A percentile compares a stretch with the other conserved stretches of the same genome.
These are phyloP conservation scores for Cygnus atratus DNA, from an alignment of 2,113 vertebrate species.

Conservation along the genomic window DNA sequence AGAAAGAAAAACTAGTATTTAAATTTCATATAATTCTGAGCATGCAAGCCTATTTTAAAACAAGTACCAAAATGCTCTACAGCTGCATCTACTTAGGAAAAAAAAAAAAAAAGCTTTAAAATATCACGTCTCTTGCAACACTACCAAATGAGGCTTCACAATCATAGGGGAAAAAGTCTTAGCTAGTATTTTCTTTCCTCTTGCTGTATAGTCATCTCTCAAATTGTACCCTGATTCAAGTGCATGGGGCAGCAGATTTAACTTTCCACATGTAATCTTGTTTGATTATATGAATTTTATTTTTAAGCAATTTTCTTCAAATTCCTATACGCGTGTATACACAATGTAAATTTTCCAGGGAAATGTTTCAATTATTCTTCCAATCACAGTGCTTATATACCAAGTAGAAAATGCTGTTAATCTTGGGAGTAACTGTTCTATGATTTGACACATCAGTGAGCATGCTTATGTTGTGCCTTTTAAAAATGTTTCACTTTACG, in stretches of 20 bases:
- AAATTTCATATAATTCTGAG: neutral
- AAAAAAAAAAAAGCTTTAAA: neutral
- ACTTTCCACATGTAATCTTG: neutral
- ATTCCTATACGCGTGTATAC: neutral
- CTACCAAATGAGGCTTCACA: neutral
- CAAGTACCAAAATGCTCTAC: neutral
- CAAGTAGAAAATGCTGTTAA: neutral
- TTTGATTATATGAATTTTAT: neutral
- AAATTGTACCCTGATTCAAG: neutral
- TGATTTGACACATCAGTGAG: neutral
- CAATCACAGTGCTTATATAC: neutral
- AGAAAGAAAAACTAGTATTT: neutral
- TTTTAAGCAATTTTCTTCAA: neutral
- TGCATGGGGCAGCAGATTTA: neutral
- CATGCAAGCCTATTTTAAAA: neutral
- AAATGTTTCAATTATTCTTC: neutral
- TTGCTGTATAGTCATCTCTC: neutral
- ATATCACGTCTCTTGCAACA: neutral
- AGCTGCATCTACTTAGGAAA: neutral
- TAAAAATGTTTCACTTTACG: neutral
- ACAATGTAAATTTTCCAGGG: neutral
- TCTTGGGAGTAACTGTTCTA: neutral
- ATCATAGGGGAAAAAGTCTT: neutral
- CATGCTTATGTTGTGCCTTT: neutral
- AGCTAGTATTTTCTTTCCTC: neutral